Base-by-base conservation (phyloP, 2,797 vertebrate species). In the Myotis myotis region DNA sequence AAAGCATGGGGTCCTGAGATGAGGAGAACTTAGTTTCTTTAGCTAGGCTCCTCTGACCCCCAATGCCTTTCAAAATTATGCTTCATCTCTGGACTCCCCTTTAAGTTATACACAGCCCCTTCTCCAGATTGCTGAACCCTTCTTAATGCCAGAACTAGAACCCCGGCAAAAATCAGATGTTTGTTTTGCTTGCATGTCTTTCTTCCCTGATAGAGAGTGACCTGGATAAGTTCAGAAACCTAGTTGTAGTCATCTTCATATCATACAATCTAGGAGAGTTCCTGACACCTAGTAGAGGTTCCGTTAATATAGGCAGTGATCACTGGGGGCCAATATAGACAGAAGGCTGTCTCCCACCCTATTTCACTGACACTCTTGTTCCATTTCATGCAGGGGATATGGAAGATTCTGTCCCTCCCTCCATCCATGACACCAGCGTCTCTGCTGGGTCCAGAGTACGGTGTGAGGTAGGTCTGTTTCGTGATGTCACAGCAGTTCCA, bases 401-500 rank as follows among this genome's bases (percentile, higher is more conserved):
- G 99, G 99, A 99, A 99, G 99, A 98, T 99, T 99, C 99, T 99
- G 99, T 98, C 99, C 99, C 98, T 60, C 57, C 57, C 5, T 99
- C 99, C 98, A 99, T 99, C 98, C 99, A 99, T 95, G 99, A 99
- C 97, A 99, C 99, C 98, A 99, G 99, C 89, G 99, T 99, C 98
- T 99, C 99, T 97, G 99, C 99, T 75, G 99, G 99, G 96, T 99
- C 99, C 99, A 99, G 99, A 98, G 99, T 99, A 97, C 98, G 99
- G 96, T 99, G 99, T 95, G 99, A 99, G 98, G 99, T 99, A 98
- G 99, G 99, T 93, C 98, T 99, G 97, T 98, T 99, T 98, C 99
- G 99, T 96, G 99, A 99, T 89, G 99, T 99, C 98, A 99, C 99
- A 99, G 98, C 99, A 99, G 96, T 99, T 99, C 98, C 99, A 99